These are phyloP conservation scores for Strix occidentalis DNA, from an alignment of 2,797 vertebrate genomes.

Conservation along the genomic window DNA sequence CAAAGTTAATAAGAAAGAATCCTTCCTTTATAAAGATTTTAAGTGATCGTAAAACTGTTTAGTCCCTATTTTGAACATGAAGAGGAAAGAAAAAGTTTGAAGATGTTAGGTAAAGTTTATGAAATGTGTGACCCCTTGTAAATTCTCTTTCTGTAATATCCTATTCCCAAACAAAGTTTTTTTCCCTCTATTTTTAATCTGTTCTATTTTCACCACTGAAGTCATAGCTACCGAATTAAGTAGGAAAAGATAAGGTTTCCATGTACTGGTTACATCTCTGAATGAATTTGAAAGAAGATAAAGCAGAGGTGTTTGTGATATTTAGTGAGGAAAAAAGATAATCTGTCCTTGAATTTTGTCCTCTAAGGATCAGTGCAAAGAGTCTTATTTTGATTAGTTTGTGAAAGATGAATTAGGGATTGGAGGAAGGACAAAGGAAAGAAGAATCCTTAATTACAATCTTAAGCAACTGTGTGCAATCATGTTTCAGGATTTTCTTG, in stretches of 20 bases:
- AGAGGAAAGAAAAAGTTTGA: not conserved
- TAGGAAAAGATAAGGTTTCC: not conserved
- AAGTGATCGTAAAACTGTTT: not conserved
- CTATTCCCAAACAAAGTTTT: not conserved
- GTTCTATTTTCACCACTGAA: not conserved
- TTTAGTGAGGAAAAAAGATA: constrained; percentile 6
- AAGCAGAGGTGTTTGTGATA: not conserved
- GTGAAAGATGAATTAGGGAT: constrained; percentile 35
- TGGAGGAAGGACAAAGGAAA: constrained; percentile 44
- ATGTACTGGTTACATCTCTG: not conserved
- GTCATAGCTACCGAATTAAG: not conserved
- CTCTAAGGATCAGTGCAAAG: constrained; percentile 37
- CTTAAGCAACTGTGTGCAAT: constrained; percentile 37
- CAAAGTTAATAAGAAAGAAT: not conserved
- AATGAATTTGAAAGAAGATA: not conserved
- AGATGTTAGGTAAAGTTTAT: not conserved
- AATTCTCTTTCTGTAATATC: not conserved
- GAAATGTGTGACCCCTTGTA: not conserved
- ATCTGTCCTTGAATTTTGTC: constrained; percentile 32
- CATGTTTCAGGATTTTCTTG: constrained; percentile 56
- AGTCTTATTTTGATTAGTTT: constrained; percentile 50
- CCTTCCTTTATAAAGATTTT: not conserved
- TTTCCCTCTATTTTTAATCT: not conserved
- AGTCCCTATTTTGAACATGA: not conserved
- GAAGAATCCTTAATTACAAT: constrained; percentile 52